phyloP scores from a whole-genome alignment of 2,888 invertebrate genomes.

The Meandrusa payeni region DNA sequence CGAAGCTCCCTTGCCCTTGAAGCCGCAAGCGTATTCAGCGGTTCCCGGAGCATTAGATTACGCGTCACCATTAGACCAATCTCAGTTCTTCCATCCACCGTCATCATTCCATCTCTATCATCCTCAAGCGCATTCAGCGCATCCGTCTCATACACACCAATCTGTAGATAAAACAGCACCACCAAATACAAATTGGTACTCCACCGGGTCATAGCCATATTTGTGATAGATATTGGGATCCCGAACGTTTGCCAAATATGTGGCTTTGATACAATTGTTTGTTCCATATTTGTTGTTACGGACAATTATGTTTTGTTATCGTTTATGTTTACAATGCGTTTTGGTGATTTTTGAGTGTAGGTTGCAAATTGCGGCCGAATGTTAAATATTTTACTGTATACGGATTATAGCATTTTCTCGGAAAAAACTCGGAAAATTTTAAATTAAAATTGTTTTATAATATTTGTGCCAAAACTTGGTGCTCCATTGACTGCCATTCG shows the following conservation, averaged over 20 bases:
- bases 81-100: constrained; percentile 90
- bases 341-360: constrained; percentile 1
- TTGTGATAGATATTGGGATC: constrained; percentile 23
- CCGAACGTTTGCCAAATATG: constrained; percentile 37
- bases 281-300: constrained; percentile 20
- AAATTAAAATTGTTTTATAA: not conserved
- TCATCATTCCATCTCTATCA: constrained; percentile 95
- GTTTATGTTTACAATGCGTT: constrained; percentile 14
- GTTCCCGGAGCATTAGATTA: constrained; percentile 85
- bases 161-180: constrained; percentile 82
- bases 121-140: constrained; percentile 77
- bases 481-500: constrained; percentile 1
- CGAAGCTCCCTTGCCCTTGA: constrained; percentile 85
- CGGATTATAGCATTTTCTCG: not conserved
- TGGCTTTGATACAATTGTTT: constrained; percentile 31
- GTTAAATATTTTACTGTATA: constrained; percentile 1
- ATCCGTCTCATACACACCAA: constrained; percentile 68
- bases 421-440: no score
- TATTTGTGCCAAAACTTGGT: constrained; percentile 22
- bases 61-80: constrained; percentile 87
- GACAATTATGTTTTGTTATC: constrained; percentile 14
- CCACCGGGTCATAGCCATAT: constrained; percentile 86
- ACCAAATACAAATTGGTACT: constrained; percentile 89
- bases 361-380: not conserved
- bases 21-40: constrained; percentile 94